Base-by-base conservation (phyloP, 2,888 invertebrate genomes). In the Zelleria hepariella region DNA sequence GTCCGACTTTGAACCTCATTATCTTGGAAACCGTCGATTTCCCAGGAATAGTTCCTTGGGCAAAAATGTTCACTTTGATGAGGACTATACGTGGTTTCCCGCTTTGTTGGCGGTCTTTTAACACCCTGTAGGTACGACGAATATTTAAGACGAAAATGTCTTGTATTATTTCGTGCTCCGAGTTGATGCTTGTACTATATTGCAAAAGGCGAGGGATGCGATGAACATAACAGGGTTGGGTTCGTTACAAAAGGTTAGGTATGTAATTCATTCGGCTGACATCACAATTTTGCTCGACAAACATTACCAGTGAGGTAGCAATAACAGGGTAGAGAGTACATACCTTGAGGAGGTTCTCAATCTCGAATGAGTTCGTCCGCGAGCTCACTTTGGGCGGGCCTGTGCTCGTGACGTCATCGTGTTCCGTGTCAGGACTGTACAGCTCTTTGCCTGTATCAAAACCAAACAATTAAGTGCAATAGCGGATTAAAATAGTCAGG, bases 291-390 rank as follows among this genome's bases (percentile, higher is more conserved):
- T 49, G 21, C 49, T 49, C 49, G 18, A 49, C 49, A 49, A 49
- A 49, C 21, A 49, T 49, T 49, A 20, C 21, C 49, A 51, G 23
- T 51, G 10, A 51, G 23, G 51, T 51, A 23, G 20, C 20, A 20
- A 21, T 51, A 23, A 51, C 51, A 20, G 21, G 18, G 10, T 21
- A 2, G 10, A 20, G 21, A 8, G 20, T 51, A 55, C 55, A 58
- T 74, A 91, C 91, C 93, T 97, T 97, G 66, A 98, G 91, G 72
- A 98, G 92, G 86, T 96, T 97, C 89, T 98, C 98, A 73, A 98
- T 98, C 90, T 98, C 98, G 81, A 97, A 96, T 61, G 97, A 96
- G 86, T 96, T 97, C 63, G 96, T 95, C 68, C 96, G 91, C 58
- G 95, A 95, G 68, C 93, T 92, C 72, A 93, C 93, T 84, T 94